Evolutionary conservation across 2,888 invertebrate species (phyloP).

Genomic region (Keiferia lycopersicella): DNA sequence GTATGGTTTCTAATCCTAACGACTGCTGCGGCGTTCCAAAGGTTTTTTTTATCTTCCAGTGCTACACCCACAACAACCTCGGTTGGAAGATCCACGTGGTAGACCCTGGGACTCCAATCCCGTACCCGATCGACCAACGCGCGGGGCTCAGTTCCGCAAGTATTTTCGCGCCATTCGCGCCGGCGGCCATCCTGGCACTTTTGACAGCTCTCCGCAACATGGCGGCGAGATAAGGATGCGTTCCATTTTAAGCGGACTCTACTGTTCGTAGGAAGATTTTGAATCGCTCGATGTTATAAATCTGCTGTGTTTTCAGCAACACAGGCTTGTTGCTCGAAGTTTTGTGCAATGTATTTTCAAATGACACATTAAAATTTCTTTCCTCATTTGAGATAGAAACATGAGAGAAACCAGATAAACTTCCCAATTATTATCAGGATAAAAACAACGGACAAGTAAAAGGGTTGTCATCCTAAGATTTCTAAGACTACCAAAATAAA

Average conservation of each 20-base stretch:
- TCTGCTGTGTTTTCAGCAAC: not conserved
- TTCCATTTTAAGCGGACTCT: constrained; percentile 45
- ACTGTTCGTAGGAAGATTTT: constrained; percentile 18
- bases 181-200: constrained; percentile 36
- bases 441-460: not conserved
- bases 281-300: constrained; percentile 19
- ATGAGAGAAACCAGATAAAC: too few species aligned
- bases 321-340: too few species aligned
- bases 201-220: constrained; percentile 44
- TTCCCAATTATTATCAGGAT: too few species aligned
- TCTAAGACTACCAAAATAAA: constrained; percentile 5
- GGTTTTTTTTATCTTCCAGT: constrained; percentile 79
- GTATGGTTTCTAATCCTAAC: not conserved
- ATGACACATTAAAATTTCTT: not conserved
- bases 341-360: not conserved
- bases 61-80: constrained; percentile 94
- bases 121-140: constrained; percentile 53
- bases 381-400: too few species aligned
- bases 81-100: constrained; percentile 97
- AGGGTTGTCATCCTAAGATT: constrained; percentile 11
- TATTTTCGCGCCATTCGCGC: constrained; percentile 32
- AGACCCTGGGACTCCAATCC: constrained; percentile 82
- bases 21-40: not conserved
- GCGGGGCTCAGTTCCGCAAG: constrained; percentile 45
- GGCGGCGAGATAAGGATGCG: constrained; percentile 50